These are phyloP conservation scores for Siderastrea radians DNA, from an alignment of 92 coral and sea anemone genomes.

Conservation along the genomic window DNA sequence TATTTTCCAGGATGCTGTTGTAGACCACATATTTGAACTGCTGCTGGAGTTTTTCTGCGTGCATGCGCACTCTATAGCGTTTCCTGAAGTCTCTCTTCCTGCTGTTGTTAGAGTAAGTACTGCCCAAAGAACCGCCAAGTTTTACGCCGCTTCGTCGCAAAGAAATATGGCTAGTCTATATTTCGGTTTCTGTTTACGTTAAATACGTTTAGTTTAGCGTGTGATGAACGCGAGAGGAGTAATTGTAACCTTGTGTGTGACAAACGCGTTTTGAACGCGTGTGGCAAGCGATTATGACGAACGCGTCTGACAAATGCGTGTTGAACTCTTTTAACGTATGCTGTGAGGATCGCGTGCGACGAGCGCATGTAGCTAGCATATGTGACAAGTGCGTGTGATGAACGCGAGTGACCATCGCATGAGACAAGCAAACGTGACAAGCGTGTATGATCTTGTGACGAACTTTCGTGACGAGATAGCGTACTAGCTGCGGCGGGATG, in stretches of 20 bases:
- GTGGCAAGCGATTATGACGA: not conserved
- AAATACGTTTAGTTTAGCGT: no score
- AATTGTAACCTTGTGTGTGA: not conserved
- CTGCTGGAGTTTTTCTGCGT: conserved; percentile 86
- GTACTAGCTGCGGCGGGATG: no score
- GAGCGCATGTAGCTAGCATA: not conserved
- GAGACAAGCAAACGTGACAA: not conserved
- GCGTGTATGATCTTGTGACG: not conserved
- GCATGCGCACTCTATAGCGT: conserved; percentile 94
- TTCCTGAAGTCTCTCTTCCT: conserved; percentile 93
- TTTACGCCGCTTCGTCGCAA: not conserved
- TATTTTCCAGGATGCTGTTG: conserved; percentile 86
- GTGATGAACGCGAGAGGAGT: no score
- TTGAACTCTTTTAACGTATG: no score
- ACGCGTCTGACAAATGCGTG: not conserved
- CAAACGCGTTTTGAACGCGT: not conserved
- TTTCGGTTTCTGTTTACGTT: not conserved
- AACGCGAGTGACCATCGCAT: no score
- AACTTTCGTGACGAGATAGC: no score
- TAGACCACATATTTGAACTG: conserved; percentile 91
- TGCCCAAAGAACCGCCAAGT: no score
- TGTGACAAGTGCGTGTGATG: no score
- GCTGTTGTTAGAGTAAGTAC: conserved; percentile 87
- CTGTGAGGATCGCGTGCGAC: not conserved
- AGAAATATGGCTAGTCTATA: not conserved